Percentiles rank a stretch among this genome's conserved stretches.
These are phyloP conservation scores for Operophtera brumata DNA, from an alignment of 2,888 invertebrate species.

Conservation along the genomic window DNA sequence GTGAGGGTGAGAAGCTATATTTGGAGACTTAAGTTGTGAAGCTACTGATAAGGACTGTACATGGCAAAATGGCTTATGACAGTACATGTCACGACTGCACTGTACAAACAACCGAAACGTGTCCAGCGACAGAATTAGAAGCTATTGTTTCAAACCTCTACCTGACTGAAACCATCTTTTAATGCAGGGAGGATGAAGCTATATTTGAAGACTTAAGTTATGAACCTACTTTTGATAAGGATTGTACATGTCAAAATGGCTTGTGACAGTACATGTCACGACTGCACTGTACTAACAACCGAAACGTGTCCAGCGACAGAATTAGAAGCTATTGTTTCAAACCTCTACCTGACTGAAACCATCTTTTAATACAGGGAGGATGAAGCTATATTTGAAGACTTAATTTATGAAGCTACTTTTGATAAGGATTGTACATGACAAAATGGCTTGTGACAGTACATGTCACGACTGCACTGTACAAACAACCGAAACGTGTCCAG, in stretches of 20 bases:
- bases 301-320: constrained; percentile 43
- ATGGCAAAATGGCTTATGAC: no score
- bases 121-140: constrained; percentile 37
- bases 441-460: neutral
- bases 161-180: constrained; percentile 17
- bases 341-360: constrained; percentile 18
- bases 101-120: constrained; percentile 47
- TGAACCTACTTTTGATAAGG: no score
- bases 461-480: constrained; percentile 48
- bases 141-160: constrained; percentile 33
- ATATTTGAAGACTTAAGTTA: no score
- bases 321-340: constrained; percentile 38
- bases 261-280: constrained; percentile 49
- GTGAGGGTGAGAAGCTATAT: neutral
- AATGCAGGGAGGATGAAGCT: no score
- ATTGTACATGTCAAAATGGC: neutral
- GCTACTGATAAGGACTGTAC: constrained; percentile 11
- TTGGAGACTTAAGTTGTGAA: constrained; percentile 5
- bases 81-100: constrained; percentile 45
- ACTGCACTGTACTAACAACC: constrained; percentile 43
- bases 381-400: neutral
- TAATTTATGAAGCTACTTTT: constrained; percentile 12
- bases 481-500: constrained; percentile 47
- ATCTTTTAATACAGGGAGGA: constrained; percentile 2
- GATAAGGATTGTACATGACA: neutral